Conservation (phyloP, 2,113 vertebrate species). For the Otis tarda region DNA sequence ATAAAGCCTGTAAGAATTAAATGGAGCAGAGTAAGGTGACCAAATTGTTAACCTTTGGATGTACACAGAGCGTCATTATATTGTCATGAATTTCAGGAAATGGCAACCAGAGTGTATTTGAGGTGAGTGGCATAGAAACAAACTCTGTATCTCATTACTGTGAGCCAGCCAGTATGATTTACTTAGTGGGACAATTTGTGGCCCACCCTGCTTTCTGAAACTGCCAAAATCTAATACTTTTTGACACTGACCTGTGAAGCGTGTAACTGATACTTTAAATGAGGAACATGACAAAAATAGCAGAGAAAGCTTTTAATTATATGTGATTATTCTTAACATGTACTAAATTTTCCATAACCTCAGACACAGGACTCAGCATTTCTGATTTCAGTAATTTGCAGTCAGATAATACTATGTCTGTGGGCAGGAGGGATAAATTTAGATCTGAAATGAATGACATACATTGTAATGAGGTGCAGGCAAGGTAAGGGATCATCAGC, state of each 20-base stretch:
- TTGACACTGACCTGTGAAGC: not conserved
- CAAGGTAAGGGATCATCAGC: constrained; percentile 47
- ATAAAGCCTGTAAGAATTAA: not conserved
- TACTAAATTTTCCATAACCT: constrained; percentile 33
- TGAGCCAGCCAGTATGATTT: not conserved
- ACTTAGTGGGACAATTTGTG: constrained; percentile 1
- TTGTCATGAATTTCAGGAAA: constrained; percentile 11
- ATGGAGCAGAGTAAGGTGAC: not conserved
- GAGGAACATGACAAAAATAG: constrained; percentile 14
- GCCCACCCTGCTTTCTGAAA: not conserved
- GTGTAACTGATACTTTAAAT: constrained; percentile 4
- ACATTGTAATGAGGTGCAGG: constrained; percentile 43
- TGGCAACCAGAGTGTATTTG: not conserved
- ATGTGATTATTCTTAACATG: constrained; percentile 38
- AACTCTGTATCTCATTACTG: not conserved
- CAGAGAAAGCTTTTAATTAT: constrained; percentile 44
- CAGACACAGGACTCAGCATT: constrained; percentile 47
- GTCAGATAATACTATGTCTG: constrained; percentile 37
- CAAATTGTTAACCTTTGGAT: not conserved
- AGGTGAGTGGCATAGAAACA: constrained; percentile 13
- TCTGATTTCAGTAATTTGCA: constrained; percentile 51
- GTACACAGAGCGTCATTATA: not conserved
- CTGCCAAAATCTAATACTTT: constrained; percentile 15
- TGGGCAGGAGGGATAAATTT: constrained; percentile 50
- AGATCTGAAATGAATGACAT: constrained; percentile 52